Percentiles rank a stretch among this genome's conserved stretches.
Conservation (phyloP, 2,888 invertebrate species). For the Hipparchia semele region DNA sequence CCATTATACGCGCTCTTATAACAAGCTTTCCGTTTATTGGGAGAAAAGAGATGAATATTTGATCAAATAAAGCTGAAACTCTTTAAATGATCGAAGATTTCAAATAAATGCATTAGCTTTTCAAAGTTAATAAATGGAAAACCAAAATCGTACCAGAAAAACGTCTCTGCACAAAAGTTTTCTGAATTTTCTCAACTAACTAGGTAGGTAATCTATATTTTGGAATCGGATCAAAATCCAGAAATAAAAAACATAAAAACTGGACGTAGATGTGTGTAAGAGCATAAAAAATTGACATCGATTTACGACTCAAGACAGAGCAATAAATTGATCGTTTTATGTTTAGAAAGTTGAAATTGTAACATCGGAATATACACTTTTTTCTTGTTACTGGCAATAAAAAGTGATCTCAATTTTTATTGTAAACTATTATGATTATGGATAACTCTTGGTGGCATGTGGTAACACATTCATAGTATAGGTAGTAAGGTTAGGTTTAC, state of each 20-base stretch:
- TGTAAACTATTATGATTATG: background rate
- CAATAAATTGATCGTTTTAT: slow-evolving; percentile 30
- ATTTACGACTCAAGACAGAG: slow-evolving; percentile 27
- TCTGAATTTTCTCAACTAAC: background rate
- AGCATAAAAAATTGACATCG: slow-evolving; percentile 27
- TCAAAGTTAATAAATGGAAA: background rate
- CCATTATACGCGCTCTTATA: too few species aligned
- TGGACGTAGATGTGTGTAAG: background rate
- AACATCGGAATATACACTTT: slow-evolving; percentile 20
- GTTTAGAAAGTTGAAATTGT: slow-evolving; percentile 35
- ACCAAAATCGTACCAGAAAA: background rate
- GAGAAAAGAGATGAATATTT: too few species aligned
- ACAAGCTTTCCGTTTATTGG: too few species aligned
- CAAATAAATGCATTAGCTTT: too few species aligned
- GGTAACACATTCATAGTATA: background rate
- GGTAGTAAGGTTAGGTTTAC: background rate
- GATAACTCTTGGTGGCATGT: background rate
- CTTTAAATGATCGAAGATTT: too few species aligned
- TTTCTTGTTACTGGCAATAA: slow-evolving; percentile 11
- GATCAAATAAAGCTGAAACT: too few species aligned
- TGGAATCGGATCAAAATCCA: background rate
- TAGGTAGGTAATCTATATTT: background rate
- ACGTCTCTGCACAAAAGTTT: background rate
- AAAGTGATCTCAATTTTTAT: background rate
- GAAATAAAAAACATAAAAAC: background rate